Percentiles rank a stretch among this genome's conserved stretches.
phyloP scores from a whole-genome alignment of 2,888 invertebrate genomes.

The Amiota mariae region DNA sequence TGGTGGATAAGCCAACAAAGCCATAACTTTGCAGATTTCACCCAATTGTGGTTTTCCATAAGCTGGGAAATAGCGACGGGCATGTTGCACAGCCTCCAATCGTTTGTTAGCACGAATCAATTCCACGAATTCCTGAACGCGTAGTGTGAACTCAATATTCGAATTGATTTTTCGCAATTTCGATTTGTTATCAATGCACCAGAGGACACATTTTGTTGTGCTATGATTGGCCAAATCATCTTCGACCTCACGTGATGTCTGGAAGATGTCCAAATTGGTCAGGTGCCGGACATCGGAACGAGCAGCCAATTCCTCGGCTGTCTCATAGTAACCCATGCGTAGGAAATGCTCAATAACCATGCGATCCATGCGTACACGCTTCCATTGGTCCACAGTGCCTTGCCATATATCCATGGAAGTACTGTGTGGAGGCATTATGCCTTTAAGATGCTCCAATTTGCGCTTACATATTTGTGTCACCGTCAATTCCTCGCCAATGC shows the following conservation, averaged over 20 bases:
- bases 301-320: constrained; percentile 90
- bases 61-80: constrained; percentile 91
- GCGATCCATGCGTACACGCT: constrained; percentile 81
- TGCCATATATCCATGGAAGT: constrained; percentile 66
- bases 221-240: constrained; percentile 86
- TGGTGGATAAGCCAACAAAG: constrained; percentile 92
- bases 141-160: constrained; percentile 93
- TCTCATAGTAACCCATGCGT: constrained; percentile 94
- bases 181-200: constrained; percentile 98
- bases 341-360: constrained; percentile 98
- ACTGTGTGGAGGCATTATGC: constrained; percentile 65
- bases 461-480: constrained; percentile 93
- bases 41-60: constrained; percentile 90
- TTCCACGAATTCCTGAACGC: constrained; percentile 92
- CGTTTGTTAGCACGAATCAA: constrained; percentile 89
- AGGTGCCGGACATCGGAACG: constrained; percentile 87
- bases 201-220: constrained; percentile 90
- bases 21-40: constrained; percentile 96
- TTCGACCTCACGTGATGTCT: constrained; percentile 89
- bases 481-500: constrained; percentile 91
- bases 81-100: constrained; percentile 94
- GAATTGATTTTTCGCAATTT: constrained; percentile 95
- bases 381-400: constrained; percentile 72
- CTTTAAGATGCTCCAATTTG: constrained; percentile 89
- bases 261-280: constrained; percentile 93